A percentile compares a stretch with the other conserved stretches of the same genome.
phyloP scores from a whole-genome alignment of 2,888 invertebrate species.

The Subacronicta megacephala region DNA sequence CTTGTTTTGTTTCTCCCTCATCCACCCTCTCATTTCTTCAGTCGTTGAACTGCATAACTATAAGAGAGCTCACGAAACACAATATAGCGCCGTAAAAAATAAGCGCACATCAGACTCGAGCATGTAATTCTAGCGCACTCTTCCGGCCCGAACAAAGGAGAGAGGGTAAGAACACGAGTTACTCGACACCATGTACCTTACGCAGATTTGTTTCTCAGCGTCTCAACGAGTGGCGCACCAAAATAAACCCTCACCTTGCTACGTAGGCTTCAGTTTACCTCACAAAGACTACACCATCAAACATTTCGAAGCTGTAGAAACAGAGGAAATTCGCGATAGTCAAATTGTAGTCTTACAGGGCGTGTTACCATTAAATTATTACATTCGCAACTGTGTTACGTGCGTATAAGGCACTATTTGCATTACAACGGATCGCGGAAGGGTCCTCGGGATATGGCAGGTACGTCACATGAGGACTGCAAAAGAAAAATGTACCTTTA shows the following conservation, averaged over 20 bases:
- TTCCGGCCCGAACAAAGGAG: slow-evolving; percentile 89
- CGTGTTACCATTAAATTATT: slow-evolving; percentile 85
- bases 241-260: slow-evolving; percentile 74
- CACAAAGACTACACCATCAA: slow-evolving; percentile 67
- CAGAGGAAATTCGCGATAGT: slow-evolving; percentile 89
- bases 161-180: slow-evolving; percentile 90
- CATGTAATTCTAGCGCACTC: slow-evolving; percentile 90
- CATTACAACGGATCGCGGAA: slow-evolving; percentile 72
- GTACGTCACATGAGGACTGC: slow-evolving; percentile 86
- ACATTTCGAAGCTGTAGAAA: slow-evolving; percentile 75
- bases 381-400: slow-evolving; percentile 86
- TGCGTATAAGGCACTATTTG: slow-evolving; percentile 83
- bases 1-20: slow-evolving; percentile 81
- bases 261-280: slow-evolving; percentile 73
- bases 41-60: slow-evolving; percentile 88
- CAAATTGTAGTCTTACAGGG: slow-evolving; percentile 89
- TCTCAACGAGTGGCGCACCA: slow-evolving; percentile 67
- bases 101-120: slow-evolving; percentile 89
- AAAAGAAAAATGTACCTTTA: slow-evolving; percentile 90
- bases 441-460: slow-evolving; percentile 83
- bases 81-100: slow-evolving; percentile 89
- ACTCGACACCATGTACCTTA: slow-evolving; percentile 89
- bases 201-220: slow-evolving; percentile 89
- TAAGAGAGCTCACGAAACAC: slow-evolving; percentile 83
- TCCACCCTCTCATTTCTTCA: slow-evolving; percentile 84